Evolutionary conservation across 1,140 invertebrate species (phyloP).

Genomic region (Aradophagus sp.): DNA sequence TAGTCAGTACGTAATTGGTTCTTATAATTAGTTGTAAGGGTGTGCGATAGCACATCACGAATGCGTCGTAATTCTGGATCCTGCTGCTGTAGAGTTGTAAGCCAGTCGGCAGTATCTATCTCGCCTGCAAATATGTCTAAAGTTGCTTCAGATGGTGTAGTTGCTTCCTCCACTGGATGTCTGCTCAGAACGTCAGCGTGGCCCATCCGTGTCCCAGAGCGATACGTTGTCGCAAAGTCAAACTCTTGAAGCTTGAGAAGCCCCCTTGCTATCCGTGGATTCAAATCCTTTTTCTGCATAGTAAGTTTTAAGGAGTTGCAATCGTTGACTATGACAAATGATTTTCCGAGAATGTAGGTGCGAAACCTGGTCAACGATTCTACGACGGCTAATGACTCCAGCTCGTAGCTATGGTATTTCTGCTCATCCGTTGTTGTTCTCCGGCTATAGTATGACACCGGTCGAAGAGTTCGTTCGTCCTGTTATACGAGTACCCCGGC

Average conservation of each 20-base stretch:
- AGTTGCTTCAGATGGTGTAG: background rate
- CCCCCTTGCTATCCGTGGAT: constrained; percentile 4
- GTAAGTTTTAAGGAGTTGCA: constrained; percentile 60
- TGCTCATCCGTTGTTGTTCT: constrained; percentile 57
- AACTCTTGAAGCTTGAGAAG: constrained; percentile 7
- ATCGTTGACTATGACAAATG: constrained; percentile 61
- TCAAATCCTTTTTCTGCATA: constrained; percentile 1
- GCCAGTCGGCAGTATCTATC: constrained; percentile 10
- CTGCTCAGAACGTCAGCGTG: constrained; percentile 6
- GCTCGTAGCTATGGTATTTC: constrained; percentile 60
- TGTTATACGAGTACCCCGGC: too few relatives aligned
- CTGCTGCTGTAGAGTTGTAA: constrained; percentile 8
- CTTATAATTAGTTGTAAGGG: background rate
- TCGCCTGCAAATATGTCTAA: constrained; percentile 3
- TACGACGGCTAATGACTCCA: constrained; percentile 64
- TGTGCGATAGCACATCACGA: background rate
- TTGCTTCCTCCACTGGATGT: background rate
- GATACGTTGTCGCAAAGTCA: background rate
- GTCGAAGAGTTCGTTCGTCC: constrained; percentile 25
- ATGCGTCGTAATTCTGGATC: constrained; percentile 6
- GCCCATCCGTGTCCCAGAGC: background rate
- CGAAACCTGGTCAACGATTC: constrained; percentile 51
- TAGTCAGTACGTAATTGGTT: constrained; percentile 11
- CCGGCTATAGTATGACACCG: constrained; percentile 56
- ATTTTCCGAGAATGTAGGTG: constrained; percentile 61